Evolutionary conservation across 2,888 invertebrate species (phyloP).

Genomic region (Macrosoma leucophasiata): DNA sequence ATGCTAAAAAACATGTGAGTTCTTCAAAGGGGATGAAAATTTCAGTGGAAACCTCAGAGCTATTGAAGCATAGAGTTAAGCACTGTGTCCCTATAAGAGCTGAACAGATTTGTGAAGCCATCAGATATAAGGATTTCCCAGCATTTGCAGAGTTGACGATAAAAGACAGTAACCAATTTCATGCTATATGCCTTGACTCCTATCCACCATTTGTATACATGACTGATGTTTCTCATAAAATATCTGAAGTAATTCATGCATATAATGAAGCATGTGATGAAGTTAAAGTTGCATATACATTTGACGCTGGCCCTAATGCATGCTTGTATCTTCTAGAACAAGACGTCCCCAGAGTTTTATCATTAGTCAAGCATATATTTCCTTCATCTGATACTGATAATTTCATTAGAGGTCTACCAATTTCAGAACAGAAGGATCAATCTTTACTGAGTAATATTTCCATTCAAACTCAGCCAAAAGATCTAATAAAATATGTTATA

Average conservation of each 20-base stretch:
- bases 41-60: slow-evolving; percentile 85
- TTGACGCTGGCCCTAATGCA: slow-evolving; percentile 99
- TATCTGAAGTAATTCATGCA: slow-evolving; percentile 86
- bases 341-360: slow-evolving; percentile 81
- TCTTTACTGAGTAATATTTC: slow-evolving; percentile 40
- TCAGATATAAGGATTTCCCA: slow-evolving; percentile 83
- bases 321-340: slow-evolving; percentile 89
- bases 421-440: slow-evolving; percentile 28
- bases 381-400: slow-evolving; percentile 72
- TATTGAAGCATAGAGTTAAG: slow-evolving; percentile 84
- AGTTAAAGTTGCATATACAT: slow-evolving; percentile 93
- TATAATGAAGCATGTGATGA: slow-evolving; percentile 84
- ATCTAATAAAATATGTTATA: slow-evolving; percentile 87
- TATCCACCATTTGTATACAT: slow-evolving; percentile 96
- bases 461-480: slow-evolving; percentile 54
- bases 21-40: slow-evolving; percentile 94
- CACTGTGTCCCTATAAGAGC: slow-evolving; percentile 84
- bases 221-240: slow-evolving; percentile 89
- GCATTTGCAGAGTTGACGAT: slow-evolving; percentile 95
- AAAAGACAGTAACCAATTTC: slow-evolving; percentile 98
- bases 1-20: slow-evolving; percentile 86
- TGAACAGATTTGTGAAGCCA: slow-evolving; percentile 67
- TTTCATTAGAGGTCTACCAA: slow-evolving; percentile 48
- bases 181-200: slow-evolving; percentile 94
- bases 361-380: slow-evolving; percentile 82